A percentile compares a stretch with the other conserved stretches of the same genome.
Evolutionary conservation across 2,113 vertebrate genomes (phyloP).

Genomic region (Rhadina sibilatrix): DNA sequence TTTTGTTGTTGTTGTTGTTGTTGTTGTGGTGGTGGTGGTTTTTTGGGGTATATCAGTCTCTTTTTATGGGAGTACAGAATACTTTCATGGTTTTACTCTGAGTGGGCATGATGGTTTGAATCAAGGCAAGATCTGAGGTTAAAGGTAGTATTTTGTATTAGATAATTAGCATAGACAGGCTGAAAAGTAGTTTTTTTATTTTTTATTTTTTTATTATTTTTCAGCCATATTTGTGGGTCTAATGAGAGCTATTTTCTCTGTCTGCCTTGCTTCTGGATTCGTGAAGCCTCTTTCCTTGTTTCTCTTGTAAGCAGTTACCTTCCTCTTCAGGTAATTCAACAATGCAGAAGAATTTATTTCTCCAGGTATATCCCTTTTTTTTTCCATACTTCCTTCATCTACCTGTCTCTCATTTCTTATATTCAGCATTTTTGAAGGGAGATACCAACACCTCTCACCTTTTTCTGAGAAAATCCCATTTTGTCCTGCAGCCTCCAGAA

Average conservation of each 20-base stretch:
- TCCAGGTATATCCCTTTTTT: neutral
- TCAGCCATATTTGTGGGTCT: neutral
- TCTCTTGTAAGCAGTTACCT: neutral
- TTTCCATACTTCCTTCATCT: neutral
- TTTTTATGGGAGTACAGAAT: neutral
- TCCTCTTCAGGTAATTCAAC: neutral
- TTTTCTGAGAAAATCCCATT: neutral
- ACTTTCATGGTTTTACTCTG: neutral
- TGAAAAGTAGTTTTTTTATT: neutral
- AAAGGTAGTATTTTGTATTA: neutral
- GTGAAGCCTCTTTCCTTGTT: neutral
- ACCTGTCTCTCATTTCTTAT: neutral
- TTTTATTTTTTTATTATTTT: neutral
- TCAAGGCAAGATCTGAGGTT: neutral
- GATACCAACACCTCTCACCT: neutral
- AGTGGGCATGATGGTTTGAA: neutral
- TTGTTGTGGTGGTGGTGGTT: too few species aligned
- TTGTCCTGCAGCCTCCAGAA: neutral
- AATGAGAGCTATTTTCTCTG: neutral
- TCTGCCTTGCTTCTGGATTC: neutral
- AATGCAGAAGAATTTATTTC: neutral
- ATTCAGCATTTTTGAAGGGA: neutral
- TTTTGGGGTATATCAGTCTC: neutral
- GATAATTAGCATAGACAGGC: neutral
- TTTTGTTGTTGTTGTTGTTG: too few species aligned